These are phyloP conservation scores for Axinella damicornis DNA, from an alignment of 37 sponge, comb jelly and placozoan genomes.

Conservation along the genomic window DNA sequence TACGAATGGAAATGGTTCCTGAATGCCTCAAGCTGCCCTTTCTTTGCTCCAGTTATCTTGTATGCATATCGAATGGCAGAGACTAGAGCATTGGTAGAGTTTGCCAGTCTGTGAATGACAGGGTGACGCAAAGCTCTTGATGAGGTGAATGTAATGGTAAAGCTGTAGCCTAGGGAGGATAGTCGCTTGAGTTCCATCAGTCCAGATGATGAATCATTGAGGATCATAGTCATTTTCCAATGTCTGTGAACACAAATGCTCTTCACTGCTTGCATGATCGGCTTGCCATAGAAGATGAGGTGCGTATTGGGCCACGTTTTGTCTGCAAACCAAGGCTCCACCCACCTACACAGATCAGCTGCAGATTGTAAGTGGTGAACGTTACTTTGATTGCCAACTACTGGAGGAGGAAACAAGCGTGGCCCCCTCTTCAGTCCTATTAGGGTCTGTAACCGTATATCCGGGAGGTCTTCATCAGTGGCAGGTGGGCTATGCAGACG, in stretches of 20 bases:
- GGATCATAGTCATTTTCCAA: conserved; percentile 50
- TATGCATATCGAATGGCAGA: conserved; percentile 46
- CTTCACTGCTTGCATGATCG: conserved; percentile 49
- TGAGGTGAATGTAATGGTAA: conserved; percentile 40
- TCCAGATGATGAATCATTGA: conserved; percentile 12
- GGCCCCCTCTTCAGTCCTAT: no score
- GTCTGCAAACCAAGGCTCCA: conserved; percentile 26
- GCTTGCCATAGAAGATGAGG: conserved; percentile 59
- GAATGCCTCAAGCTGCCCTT: conserved; percentile 60
- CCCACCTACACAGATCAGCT: neutral
- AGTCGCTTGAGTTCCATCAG: neutral
- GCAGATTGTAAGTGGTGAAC: no score
- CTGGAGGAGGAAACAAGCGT: no score
- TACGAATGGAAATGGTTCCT: conserved; percentile 21
- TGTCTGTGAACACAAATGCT: neutral
- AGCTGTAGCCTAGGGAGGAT: neutral
- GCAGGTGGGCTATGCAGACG: no score
- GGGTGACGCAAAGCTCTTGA: conserved; percentile 30
- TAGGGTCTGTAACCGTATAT: no score
- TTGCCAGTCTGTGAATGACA: conserved; percentile 10
- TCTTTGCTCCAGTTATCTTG: conserved; percentile 79
- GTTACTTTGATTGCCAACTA: no score
- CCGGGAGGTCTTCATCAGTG: no score
- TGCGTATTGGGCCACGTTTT: neutral
- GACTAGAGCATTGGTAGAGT: conserved; percentile 43